Base-by-base conservation (phyloP, 2,888 invertebrate genomes). In the Leptogaster cylindrica region DNA sequence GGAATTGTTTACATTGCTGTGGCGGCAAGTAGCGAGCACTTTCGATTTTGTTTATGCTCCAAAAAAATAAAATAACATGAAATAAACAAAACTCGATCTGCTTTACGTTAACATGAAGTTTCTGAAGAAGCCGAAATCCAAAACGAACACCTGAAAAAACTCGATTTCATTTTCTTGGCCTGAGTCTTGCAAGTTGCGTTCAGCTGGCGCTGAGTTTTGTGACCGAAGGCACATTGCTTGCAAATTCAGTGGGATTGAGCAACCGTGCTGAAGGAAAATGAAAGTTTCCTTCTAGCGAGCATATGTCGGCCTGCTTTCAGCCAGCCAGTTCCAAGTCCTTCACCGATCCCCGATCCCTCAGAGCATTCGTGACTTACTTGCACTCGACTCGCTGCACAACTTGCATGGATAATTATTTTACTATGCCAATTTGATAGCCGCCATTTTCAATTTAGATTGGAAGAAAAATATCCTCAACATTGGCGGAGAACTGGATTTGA, bases 161-260 rank as follows among this genome's bases (percentile, higher is more conserved):
- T 41, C 18, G 41, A 41, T 39, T 39, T 39, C 39, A 4, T 18
- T 41, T 41, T 41, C 41, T 16, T 41, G 41, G 14, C 5, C 41
- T 3, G 14, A 6, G 41, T 10, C 18, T 18, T 7, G 16, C 41
- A n/a, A 10, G 16, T 16, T 16, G 12, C 41, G 14, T 41, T 6
- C 14, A 4, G 3, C 14, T 41, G 41, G 3, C 5, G 14, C 6
- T 31, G 31, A 31, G 10, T n/a, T n/a, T n/a, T 10, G 41, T 41
- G 18, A 16, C n/a, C 10, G 41, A 41, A 41, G 41, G 41, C 10
- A 31, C 10, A 41, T 41, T 41, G 41, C 41, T 41, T 41, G 41
- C 41, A 41, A 41, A 41, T 41, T 41, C 18, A 14, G 41, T 41
- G 20, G 16, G 41, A 41, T 41, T 41, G 41, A 41, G 41, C 41